A percentile compares a stretch with the other conserved stretches of the same genome.
These are phyloP conservation scores for Phoxinus dragarum DNA, from an alignment of 2,797 vertebrate species.

Conservation along the genomic window DNA sequence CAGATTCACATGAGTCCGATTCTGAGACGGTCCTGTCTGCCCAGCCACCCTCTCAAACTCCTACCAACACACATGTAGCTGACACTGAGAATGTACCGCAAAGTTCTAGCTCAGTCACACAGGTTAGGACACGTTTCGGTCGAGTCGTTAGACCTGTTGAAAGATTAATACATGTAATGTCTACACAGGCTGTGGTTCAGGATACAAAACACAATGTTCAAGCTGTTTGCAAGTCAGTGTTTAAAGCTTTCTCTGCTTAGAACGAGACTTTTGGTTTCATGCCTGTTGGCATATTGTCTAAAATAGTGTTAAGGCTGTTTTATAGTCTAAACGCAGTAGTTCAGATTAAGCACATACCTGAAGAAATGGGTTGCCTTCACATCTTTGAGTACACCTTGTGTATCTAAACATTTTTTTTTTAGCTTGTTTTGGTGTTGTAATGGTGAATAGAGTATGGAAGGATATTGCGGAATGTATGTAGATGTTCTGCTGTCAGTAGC, in stretches of 20 bases:
- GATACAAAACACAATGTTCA: no score
- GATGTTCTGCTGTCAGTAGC: not conserved
- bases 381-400: no score
- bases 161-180: no score
- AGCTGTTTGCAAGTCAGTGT: no score
- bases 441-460: not conserved
- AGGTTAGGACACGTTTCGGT: not conserved
- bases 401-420: no score
- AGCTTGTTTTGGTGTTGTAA: not conserved
- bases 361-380: not conserved
- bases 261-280: no score
- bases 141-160: no score
- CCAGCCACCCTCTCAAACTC: not conserved
- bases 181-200: no score
- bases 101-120: not conserved
- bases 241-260: no score
- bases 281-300: no score
- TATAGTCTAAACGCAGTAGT: no score
- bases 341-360: not conserved
- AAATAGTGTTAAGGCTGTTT: no score
- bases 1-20: not conserved
- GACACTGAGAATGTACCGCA: not conserved
- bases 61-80: not conserved
- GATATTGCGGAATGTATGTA: slow-evolving; percentile 3
- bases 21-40: not conserved